Base-by-base conservation (phyloP, 2,797 vertebrate species). In the Eupleurogrammus muticus region DNA sequence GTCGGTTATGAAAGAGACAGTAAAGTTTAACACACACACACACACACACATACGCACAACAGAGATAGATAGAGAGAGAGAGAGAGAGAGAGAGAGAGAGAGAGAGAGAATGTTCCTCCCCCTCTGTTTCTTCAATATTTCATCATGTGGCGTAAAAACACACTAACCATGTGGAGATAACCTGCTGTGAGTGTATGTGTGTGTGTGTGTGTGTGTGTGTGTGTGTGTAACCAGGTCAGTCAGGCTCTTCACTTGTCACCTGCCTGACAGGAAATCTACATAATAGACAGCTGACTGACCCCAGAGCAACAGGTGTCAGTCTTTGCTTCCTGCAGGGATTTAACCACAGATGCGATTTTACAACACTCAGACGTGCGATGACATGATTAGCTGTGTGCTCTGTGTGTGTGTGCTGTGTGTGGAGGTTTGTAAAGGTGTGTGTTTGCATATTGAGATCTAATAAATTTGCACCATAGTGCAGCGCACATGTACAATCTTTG, bases 1-100 rank as follows among this genome's bases (percentile, higher is more conserved):
- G 74, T 84, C 66, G 83, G 90, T 93, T 93, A 93, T 93, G 88
- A 89, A 93, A 93, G 88, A 90, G 77, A 89, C 91, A 92, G 86
- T 87, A 91, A 84, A 90, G 77, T 90, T 90, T 83, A 84, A 89
- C 75, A 35, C 62, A 55, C 75, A 74, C 76, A 59, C 73, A 68
- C 52, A 19, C 66, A 21, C 48, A n/a, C 57, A 23, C 47, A 36
- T n/a, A 50, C 47, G 21, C 53, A 54, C 40, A 56, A n/a, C 38
- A 58, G 16, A 51, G 49, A 13, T 55, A 47, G 42, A 34, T 52
- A 40, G n/a, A 36, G 17, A 58, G 38, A 38, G 34, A 20, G 4
- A 2, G 14, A 14, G 38, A 44, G 36, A 35, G 20, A 64, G 60
- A 42, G 35, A 60, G 40, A 36, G 52, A 59, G 21, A 48, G 53